These are phyloP conservation scores for Sitophilus oryzae DNA, from an alignment of 1,140 invertebrate genomes.

Conservation along the genomic window DNA sequence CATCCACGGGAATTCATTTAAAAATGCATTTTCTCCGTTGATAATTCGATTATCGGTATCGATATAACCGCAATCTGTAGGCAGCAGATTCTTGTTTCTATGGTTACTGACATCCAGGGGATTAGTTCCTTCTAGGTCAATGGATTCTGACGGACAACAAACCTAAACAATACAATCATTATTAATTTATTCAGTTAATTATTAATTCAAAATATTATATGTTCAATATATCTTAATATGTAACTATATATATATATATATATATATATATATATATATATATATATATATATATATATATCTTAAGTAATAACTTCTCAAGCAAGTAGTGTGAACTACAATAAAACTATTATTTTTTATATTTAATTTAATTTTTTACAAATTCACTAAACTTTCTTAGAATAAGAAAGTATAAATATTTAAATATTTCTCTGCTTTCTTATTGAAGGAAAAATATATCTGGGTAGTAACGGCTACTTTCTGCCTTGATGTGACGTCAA, in stretches of 20 bases:
- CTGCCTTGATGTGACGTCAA: no score
- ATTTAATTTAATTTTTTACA: no score
- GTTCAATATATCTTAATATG: neutral
- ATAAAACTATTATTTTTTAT: no score
- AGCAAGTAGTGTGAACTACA: no score
- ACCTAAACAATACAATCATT: conserved; percentile 9
- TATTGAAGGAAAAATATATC: no score
- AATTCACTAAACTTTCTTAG: no score
- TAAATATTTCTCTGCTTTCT: no score
- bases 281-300: conserved; percentile 4
- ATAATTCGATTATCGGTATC: conserved; percentile 46
- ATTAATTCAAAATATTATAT: neutral
- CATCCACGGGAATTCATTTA: conserved; percentile 65
- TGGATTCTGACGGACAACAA: conserved; percentile 44
- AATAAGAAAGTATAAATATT: no score
- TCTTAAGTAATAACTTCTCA: no score
- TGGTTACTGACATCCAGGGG: conserved; percentile 50
- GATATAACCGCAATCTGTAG: conserved; percentile 42
- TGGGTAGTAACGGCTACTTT: no score
- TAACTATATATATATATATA: conserved; percentile 4
- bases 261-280: conserved; percentile 5
- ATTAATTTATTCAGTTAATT: neutral
- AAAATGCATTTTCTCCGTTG: conserved; percentile 51
- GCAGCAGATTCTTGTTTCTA: conserved; percentile 49
- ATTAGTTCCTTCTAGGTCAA: conserved; percentile 2